Percentiles rank a stretch among this genome's conserved stretches.
Evolutionary conservation across 2,113 vertebrate species (phyloP).

Genomic region (Melanotaenia duboulayi): DNA sequence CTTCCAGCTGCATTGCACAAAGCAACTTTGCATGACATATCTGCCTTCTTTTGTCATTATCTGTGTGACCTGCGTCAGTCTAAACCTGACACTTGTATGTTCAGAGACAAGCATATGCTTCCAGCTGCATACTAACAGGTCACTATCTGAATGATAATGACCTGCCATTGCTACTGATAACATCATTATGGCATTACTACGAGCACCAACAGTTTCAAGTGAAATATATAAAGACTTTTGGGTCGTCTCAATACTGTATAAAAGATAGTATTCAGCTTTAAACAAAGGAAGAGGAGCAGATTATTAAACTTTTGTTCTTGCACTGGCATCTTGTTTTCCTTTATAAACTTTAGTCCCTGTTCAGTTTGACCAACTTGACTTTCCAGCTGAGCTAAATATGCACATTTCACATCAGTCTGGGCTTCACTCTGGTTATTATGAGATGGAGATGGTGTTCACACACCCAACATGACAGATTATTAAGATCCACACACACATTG

Average conservation of each 20-base stretch:
- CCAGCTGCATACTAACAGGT: no score
- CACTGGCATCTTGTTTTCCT: not conserved
- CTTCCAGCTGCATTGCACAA: no score
- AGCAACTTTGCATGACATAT: no score
- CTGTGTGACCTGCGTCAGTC: no score
- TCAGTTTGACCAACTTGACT: not conserved
- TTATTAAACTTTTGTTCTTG: fast-evolving
- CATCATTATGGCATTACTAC: no score
- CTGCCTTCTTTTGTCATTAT: no score
- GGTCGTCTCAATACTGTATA: not conserved
- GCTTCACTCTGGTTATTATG: conserved; percentile 42
- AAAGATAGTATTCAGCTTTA: not conserved
- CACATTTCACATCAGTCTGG: conserved; percentile 46
- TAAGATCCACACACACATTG: not conserved
- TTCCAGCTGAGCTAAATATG: conserved; percentile 2
- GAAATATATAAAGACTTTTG: no score
- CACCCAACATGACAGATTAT: conserved; percentile 27
- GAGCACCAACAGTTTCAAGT: not conserved
- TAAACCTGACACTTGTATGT: no score
- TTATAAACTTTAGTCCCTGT: not conserved
- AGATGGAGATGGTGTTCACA: conserved; percentile 26
- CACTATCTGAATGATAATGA: no score
- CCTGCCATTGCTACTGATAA: no score
- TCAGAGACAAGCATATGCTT: no score
- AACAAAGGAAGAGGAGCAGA: not conserved